Evolutionary conservation across 2,888 invertebrate genomes (phyloP).

Genomic region (Luperina testacea): DNA sequence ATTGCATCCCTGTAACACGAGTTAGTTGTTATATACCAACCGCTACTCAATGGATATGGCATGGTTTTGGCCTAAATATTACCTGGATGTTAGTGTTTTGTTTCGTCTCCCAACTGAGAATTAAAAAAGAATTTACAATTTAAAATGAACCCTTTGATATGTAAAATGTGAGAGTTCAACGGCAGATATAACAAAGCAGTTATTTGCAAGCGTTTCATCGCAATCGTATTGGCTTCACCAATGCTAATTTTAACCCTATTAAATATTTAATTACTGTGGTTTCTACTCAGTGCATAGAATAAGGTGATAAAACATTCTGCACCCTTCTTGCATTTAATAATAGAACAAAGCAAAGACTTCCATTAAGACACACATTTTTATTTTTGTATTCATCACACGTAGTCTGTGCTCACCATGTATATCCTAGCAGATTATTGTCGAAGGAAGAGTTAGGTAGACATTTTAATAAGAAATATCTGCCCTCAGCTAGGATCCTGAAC

Average conservation of each 20-base stretch:
- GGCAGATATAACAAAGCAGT: conserved; percentile 3
- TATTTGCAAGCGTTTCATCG: conserved; percentile 5
- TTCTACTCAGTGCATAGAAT: conserved; percentile 2
- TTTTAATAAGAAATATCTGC: neutral
- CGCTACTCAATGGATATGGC: neutral
- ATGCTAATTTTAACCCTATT: conserved; percentile 17
- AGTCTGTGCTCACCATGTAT: neutral
- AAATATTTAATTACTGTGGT: conserved; percentile 29
- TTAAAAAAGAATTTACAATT: neutral
- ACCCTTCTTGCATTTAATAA: neutral
- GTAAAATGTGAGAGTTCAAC: conserved; percentile 19
- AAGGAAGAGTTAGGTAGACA: too few species aligned
- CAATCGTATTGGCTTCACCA: neutral
- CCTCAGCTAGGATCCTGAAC: neutral
- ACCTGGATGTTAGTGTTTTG: neutral
- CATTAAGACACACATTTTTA: neutral
- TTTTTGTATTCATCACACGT: neutral
- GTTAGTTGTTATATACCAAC: neutral
- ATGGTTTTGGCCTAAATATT: neutral
- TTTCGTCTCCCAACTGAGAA: neutral
- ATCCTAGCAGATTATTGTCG: neutral
- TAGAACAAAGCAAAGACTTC: neutral
- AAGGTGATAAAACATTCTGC: neutral
- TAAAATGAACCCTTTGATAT: conserved; percentile 14
- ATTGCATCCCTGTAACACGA: conserved; percentile 34